These are phyloP conservation scores for Zapornia atra DNA, from an alignment of 2,113 vertebrate genomes.

Conservation along the genomic window DNA sequence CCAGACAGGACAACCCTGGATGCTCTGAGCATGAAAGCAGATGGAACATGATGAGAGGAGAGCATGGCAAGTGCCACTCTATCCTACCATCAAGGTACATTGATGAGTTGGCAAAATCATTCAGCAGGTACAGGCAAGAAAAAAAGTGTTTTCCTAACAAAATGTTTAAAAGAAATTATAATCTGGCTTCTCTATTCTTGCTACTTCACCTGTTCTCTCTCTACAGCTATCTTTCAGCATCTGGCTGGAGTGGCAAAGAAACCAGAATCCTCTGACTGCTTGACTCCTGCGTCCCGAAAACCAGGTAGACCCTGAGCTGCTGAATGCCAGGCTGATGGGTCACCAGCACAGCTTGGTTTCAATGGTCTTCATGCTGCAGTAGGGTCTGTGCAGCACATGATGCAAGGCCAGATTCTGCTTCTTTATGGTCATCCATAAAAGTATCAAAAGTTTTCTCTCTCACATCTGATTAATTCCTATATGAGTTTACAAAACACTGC, in stretches of 20 bases:
- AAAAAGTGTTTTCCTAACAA: neutral
- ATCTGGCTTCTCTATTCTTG: neutral
- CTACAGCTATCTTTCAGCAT: neutral
- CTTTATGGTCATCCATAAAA: neutral
- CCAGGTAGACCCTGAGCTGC: neutral
- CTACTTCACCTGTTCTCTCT: neutral
- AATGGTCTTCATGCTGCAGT: neutral
- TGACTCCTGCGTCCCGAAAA: neutral
- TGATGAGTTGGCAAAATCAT: neutral
- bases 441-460: neutral
- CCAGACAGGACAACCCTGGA: neutral
- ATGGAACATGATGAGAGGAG: neutral
- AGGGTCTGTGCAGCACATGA: neutral
- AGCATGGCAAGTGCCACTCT: neutral
- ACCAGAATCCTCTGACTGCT: neutral
- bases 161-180: neutral
- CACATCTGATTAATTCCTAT: fast-evolving
- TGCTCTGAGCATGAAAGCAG: neutral
- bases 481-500: neutral
- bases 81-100: neutral
- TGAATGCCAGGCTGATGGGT: neutral
- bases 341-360: neutral
- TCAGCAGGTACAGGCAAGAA: neutral
- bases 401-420: neutral
- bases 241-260: neutral